These are phyloP conservation scores for Bombus waltoni DNA, from an alignment of 1,140 invertebrate species.

Conservation along the genomic window DNA sequence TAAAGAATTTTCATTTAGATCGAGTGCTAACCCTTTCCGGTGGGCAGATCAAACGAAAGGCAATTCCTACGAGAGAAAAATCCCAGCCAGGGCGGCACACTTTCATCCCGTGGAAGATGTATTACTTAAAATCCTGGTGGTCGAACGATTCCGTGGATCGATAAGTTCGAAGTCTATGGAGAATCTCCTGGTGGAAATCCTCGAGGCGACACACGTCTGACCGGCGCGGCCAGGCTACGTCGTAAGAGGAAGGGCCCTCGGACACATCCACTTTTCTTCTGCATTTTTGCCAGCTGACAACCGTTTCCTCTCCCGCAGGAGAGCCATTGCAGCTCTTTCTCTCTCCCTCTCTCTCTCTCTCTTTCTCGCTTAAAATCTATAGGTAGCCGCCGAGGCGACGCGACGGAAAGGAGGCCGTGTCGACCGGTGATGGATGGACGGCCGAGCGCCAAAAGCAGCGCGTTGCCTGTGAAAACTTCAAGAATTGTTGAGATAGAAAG, in stretches of 20 bases:
- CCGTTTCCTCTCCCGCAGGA: constrained; percentile 47
- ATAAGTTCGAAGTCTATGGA: constrained; percentile 40
- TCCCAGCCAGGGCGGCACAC: not conserved
- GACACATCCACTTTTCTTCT: constrained; percentile 57
- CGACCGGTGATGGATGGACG: constrained; percentile 56
- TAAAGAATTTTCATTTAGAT: constrained; percentile 31
- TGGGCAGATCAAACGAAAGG: constrained; percentile 9
- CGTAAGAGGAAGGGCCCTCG: not conserved
- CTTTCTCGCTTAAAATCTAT: constrained; percentile 45
- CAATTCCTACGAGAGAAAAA: constrained; percentile 7
- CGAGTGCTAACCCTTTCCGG: constrained; percentile 1
- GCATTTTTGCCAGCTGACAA: constrained; percentile 63
- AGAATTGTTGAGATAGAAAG: constrained; percentile 10
- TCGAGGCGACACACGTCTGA: constrained; percentile 48
- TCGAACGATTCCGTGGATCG: constrained; percentile 47
- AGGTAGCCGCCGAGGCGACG: constrained; percentile 3
- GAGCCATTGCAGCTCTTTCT: not conserved
- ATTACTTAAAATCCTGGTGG: constrained; percentile 51
- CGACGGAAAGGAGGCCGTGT: not conserved
- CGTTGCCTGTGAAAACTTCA: constrained; percentile 16
- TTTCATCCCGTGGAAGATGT: constrained; percentile 27
- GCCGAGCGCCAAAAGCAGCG: constrained; percentile 16
- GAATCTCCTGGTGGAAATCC: constrained; percentile 41
- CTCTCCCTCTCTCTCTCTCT: not conserved
- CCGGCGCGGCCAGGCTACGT: not conserved